These are phyloP conservation scores for Henicopernis longicauda DNA, from an alignment of 2,113 vertebrate genomes.

Conservation along the genomic window DNA sequence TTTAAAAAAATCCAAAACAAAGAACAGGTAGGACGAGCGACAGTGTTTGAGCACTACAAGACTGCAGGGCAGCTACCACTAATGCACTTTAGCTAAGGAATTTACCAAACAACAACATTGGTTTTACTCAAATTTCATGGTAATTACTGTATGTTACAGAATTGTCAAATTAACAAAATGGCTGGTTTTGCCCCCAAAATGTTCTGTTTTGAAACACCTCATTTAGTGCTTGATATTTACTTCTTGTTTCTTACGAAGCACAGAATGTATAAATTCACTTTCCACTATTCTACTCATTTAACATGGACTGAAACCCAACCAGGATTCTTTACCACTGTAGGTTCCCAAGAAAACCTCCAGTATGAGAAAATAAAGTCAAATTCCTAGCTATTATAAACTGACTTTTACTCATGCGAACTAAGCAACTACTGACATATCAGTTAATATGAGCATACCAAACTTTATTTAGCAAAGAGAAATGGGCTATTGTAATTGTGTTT, in stretches of 20 bases:
- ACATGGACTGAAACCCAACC: background rate
- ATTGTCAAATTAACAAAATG: background rate
- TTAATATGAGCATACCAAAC: slow-evolving; percentile 39
- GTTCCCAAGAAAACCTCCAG: background rate
- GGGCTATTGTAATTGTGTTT: slow-evolving; percentile 48
- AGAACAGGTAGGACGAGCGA: background rate
- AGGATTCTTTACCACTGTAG: background rate
- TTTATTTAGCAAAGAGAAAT: slow-evolving; percentile 58
- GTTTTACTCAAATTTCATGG: background rate
- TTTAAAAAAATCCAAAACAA: background rate
- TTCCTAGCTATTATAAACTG: background rate
- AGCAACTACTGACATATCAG: slow-evolving; percentile 29
- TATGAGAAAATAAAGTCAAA: slow-evolving; percentile 16
- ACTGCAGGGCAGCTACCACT: background rate
- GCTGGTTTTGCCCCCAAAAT: background rate
- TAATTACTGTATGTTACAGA: background rate
- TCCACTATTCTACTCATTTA: background rate
- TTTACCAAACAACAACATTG: background rate
- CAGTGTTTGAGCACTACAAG: background rate
- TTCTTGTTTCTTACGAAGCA: background rate
- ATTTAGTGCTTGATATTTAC: background rate
- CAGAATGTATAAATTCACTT: background rate
- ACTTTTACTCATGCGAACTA: slow-evolving; percentile 20
- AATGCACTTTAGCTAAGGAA: background rate
- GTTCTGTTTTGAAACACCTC: background rate